phyloP scores from a whole-genome alignment of 1,140 invertebrate genomes.

The Cotesia chilonis region DNA sequence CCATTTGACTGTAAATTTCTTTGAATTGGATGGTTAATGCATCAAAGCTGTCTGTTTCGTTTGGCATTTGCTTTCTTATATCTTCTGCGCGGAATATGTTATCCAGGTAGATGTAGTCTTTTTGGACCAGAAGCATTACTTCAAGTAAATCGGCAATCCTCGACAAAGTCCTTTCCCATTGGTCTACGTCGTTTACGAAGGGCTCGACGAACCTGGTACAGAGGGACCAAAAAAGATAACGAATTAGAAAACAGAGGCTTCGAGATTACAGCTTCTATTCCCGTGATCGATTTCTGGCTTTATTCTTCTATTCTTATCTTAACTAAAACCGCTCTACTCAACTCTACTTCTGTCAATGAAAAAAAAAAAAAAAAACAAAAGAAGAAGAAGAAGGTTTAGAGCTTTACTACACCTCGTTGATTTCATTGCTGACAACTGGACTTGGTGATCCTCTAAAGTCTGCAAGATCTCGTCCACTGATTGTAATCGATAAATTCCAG shows the following conservation, averaged over 20 bases:
- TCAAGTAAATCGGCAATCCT: conserved; percentile 82
- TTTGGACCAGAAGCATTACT: conserved; percentile 78
- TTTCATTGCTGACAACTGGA: conserved; percentile 83
- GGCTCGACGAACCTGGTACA: conserved; percentile 79
- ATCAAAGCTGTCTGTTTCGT: conserved; percentile 80
- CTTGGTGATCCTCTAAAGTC: conserved; percentile 77
- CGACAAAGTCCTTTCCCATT: conserved; percentile 83
- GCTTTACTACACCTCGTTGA: conserved; percentile 68
- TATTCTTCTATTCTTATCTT: neutral
- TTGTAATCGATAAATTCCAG: conserved; percentile 69
- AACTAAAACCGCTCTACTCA: neutral
- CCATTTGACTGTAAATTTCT: conserved; percentile 71
- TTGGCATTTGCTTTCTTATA: conserved; percentile 82
- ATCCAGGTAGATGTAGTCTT: conserved; percentile 84
- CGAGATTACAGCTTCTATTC: neutral
- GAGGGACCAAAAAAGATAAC: conserved; percentile 24
- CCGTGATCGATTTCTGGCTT: conserved; percentile 7
- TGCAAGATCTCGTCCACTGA: conserved; percentile 78
- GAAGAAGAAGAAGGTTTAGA: neutral
- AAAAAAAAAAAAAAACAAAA: neutral
- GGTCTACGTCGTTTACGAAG: conserved; percentile 80
- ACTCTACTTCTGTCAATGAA: neutral
- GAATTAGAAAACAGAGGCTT: too few species aligned
- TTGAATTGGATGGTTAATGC: conserved; percentile 76
- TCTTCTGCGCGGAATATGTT: conserved; percentile 87